Evolutionary conservation across 2,797 vertebrate genomes (phyloP).

Genomic region (Enteromius anoplus): DNA sequence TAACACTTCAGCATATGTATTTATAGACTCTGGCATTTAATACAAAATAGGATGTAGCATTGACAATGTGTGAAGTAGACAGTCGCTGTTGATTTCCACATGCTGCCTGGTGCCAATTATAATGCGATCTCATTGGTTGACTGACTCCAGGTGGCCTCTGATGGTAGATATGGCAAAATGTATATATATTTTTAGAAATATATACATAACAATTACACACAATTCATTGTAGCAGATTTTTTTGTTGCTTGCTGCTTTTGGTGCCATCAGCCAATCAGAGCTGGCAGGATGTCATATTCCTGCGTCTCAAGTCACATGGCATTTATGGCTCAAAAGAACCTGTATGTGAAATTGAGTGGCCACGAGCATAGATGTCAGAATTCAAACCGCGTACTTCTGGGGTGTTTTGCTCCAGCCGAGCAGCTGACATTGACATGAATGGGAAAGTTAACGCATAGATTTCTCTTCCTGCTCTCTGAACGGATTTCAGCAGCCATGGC

Average conservation of each 20-base stretch:
- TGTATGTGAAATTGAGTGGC: background rate
- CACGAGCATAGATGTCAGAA: background rate
- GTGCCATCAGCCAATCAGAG: constrained; percentile 9
- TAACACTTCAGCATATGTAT: background rate
- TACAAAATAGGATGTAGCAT: constrained; percentile 18
- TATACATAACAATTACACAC: background rate
- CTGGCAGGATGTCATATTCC: background rate
- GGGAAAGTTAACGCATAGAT: background rate
- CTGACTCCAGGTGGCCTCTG: constrained; percentile 1
- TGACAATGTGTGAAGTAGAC: constrained; percentile 15
- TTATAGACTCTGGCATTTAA: constrained; percentile 21
- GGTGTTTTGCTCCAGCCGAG: constrained; percentile 11
- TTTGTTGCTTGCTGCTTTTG: background rate
- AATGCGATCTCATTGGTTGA: constrained; percentile 15
- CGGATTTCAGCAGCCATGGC: background rate
- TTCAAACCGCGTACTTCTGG: background rate
- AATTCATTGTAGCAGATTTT: background rate
- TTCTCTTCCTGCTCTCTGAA: constrained; percentile 8
- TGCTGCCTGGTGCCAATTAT: background rate
- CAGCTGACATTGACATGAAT: constrained; percentile 14
- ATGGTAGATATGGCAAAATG: background rate
- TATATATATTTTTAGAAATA: too few relatives aligned
- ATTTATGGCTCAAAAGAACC: background rate
- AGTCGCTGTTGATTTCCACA: background rate
- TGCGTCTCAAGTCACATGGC: background rate